Evolutionary conservation across 2,797 vertebrate genomes (phyloP).

Genomic region (Sebastes trivittatus): DNA sequence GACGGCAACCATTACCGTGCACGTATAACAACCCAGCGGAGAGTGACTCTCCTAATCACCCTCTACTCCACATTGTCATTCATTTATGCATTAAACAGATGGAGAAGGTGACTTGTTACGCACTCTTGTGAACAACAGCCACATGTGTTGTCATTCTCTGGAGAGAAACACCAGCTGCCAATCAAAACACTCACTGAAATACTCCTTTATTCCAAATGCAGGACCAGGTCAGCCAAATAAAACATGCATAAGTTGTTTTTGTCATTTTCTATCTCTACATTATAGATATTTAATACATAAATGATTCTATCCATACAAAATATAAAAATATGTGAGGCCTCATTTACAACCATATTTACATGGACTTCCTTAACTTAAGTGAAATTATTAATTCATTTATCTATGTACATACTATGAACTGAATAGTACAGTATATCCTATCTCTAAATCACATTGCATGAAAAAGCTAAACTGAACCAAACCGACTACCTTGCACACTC

Average conservation of each 20-base stretch:
- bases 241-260: slow-evolving; percentile 79
- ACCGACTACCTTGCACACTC: slow-evolving; percentile 47
- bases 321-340: slow-evolving; percentile 99
- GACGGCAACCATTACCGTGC: slow-evolving; percentile 18
- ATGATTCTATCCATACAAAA: slow-evolving; percentile 98
- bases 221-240: slow-evolving; percentile 79
- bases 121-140: slow-evolving; percentile 11
- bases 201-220: slow-evolving; percentile 84
- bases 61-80: slow-evolving; percentile 44
- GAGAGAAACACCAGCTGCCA: slow-evolving; percentile 55
- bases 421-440: slow-evolving; percentile 64
- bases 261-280: slow-evolving; percentile 80
- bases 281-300: slow-evolving; percentile 90
- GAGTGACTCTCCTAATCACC: slow-evolving; percentile 53
- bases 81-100: slow-evolving; percentile 72
- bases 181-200: slow-evolving; percentile 73
- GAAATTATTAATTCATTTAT: slow-evolving; percentile 83
- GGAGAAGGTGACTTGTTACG: slow-evolving; percentile 37
- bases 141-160: slow-evolving; percentile 9
- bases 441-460: slow-evolving; percentile 71
- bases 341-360: slow-evolving; percentile 99
- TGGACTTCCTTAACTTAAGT: slow-evolving; percentile 94
- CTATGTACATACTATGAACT: slow-evolving; percentile 83
- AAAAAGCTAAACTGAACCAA: slow-evolving; percentile 69
- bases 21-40: slow-evolving; percentile 27